These are phyloP conservation scores for Hirtodrosophila duncani DNA, from an alignment of 2,888 invertebrate species.

Conservation along the genomic window DNA sequence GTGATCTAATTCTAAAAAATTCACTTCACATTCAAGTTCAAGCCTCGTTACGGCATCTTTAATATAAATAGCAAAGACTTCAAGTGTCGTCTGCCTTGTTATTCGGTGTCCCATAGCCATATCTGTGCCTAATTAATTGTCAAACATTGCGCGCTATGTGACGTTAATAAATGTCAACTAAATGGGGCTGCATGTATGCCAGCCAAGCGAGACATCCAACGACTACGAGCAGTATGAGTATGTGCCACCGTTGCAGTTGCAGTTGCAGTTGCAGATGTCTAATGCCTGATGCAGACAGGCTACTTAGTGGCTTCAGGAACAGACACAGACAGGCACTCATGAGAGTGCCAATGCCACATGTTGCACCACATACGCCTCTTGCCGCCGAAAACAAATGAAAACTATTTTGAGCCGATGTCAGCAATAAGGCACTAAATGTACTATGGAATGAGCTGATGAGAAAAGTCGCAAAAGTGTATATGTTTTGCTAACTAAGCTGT, in stretches of 20 bases:
- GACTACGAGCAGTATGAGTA: no score
- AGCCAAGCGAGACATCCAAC: conserved; percentile 59
- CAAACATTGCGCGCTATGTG: conserved; percentile 71
- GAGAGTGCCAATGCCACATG: conserved; percentile 72
- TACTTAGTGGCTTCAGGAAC: conserved; percentile 61
- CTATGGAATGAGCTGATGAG: no score
- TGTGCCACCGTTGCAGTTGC: no score
- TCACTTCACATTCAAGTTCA: no score
- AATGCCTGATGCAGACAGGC: conserved; percentile 51
- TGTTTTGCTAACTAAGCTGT: no score
- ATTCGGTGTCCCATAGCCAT: no score
- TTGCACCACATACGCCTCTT: conserved; percentile 40
- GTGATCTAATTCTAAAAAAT: no score
- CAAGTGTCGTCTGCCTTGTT: no score
- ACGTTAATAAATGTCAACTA: conserved; percentile 73
- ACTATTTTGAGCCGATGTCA: conserved; percentile 64
- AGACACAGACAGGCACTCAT: neutral
- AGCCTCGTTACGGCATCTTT: no score
- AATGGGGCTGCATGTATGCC: conserved; percentile 67
- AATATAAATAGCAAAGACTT: no score
- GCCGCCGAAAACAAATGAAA: conserved; percentile 63
- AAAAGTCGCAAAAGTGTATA: no score
- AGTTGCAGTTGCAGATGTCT: neutral
- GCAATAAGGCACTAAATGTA: conserved; percentile 21
- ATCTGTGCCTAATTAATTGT: conserved; percentile 67